Base-by-base conservation (phyloP, 2,797 vertebrate species). In the Sebastes nivosus region DNA sequence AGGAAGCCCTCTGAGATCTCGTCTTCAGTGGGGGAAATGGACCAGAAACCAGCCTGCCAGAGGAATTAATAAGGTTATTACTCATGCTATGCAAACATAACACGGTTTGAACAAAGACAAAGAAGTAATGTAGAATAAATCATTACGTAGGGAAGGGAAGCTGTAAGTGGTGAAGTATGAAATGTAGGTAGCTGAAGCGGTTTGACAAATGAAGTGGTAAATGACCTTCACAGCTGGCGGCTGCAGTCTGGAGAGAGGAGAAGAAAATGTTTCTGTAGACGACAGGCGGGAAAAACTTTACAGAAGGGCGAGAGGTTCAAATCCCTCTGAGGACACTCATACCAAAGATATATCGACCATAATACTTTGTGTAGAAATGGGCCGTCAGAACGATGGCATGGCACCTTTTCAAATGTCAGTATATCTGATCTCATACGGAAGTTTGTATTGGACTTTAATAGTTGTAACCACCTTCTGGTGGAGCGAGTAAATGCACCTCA, bases 41-140 rank as follows among this genome's bases (percentile, higher is more conserved):
- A 81, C 57, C 88, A 73, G 73, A 83, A 85, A 72, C 18, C 77
- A 11, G 72, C 66, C 73, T 50, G 83, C 71, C 58, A 30, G 61
- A 77, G 29, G 64, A 79, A 71, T 63, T 79, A 82, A 87, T 80
- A 27, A 84, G 70, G 80, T 83, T 67, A 80, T 81, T 82, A 84
- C 68, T 82, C 77, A 74, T 5, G 52, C 78, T 50, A 11, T 30
- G 22, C 69, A 68, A 71, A 83, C 71, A 77, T 60, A 67, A 12
- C 52, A 25, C 34, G 4, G 60, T 71, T 59, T 72, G 20, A 81
- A 68, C 71, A 72, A 85, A 80, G 65, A 80, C 58, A 76, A 72
- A 79, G 46, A 67, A 67, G 61, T 2, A 83, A 67, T 0, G 6
- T 34, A 58, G 64, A 67, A 72, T 63, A 70, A 85, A 76, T 80